Evolutionary conservation across 1,140 invertebrate genomes (phyloP).

Genomic region (Onthophagus taurus): DNA sequence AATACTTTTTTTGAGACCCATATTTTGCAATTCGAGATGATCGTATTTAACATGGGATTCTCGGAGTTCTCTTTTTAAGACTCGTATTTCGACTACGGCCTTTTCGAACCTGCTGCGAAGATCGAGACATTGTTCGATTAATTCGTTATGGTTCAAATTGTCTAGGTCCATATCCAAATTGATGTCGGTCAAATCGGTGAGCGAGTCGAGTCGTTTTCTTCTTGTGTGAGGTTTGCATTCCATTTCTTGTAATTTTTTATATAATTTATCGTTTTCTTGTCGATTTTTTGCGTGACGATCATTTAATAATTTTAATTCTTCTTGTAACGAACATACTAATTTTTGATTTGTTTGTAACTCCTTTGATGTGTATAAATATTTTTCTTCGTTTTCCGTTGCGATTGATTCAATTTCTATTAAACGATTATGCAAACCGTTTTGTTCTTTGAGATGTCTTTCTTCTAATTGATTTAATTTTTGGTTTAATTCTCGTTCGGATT

Average conservation of each 20-base stretch:
- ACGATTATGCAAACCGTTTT: slow-evolving; percentile 40
- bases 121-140: slow-evolving; percentile 72
- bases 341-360: slow-evolving; percentile 54
- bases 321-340: slow-evolving; percentile 44
- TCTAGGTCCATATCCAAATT: slow-evolving; percentile 66
- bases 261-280: slow-evolving; percentile 69
- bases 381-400: slow-evolving; percentile 44
- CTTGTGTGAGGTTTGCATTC: slow-evolving; percentile 44
- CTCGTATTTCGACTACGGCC: slow-evolving; percentile 69
- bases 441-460: slow-evolving; percentile 56
- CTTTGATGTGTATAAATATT: slow-evolving; percentile 48
- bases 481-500: slow-evolving; percentile 60
- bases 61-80: slow-evolving; percentile 72
- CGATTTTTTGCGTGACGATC: slow-evolving; percentile 52
- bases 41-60: slow-evolving; percentile 71
- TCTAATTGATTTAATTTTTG: slow-evolving; percentile 58
- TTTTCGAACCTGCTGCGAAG: slow-evolving; percentile 67
- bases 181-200: slow-evolving; percentile 72
- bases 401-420: slow-evolving; percentile 37
- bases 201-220: slow-evolving; percentile 62
- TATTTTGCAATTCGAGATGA: slow-evolving; percentile 64
- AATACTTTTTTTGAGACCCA: slow-evolving; percentile 62
- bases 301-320: slow-evolving; percentile 46
- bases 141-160: slow-evolving; percentile 61
- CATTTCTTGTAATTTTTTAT: slow-evolving; percentile 56